Conservation (phyloP, 2,888 invertebrate genomes). For the Ochropleura plecta region DNA sequence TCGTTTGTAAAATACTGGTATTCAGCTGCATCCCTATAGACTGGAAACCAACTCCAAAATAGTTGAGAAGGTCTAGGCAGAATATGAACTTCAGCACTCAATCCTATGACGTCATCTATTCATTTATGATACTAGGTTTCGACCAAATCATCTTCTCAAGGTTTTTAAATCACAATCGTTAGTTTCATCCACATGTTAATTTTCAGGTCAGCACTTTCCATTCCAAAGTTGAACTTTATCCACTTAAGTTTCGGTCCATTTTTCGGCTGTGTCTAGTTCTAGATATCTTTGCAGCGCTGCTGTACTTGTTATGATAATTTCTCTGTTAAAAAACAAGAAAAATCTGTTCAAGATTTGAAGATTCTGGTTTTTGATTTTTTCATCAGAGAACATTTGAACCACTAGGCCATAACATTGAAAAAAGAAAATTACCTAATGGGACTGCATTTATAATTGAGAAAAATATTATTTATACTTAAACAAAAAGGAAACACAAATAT, state of each 20-base stretch:
- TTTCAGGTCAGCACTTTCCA: background rate
- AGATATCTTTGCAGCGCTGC: background rate
- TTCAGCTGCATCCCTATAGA: too few relatives aligned
- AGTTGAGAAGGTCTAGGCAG: too few relatives aligned
- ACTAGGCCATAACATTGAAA: background rate
- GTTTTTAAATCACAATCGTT: background rate
- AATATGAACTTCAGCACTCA: too few relatives aligned
- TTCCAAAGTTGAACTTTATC: background rate
- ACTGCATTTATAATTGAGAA: too few relatives aligned
- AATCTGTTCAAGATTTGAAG: background rate
- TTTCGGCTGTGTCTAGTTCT: background rate
- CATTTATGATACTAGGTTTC: background rate
- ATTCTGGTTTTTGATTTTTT: background rate
- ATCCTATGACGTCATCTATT: background rate
- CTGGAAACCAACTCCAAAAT: too few relatives aligned
- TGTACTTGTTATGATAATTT: background rate
- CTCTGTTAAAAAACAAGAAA: slow-evolving; percentile 8
- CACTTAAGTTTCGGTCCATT: background rate
- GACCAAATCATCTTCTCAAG: background rate
- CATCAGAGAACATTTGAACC: too few relatives aligned
- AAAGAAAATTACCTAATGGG: too few relatives aligned
- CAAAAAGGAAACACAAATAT: too few relatives aligned
- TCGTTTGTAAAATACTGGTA: too few relatives aligned
- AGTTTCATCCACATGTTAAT: background rate
- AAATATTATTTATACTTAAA: too few relatives aligned